phyloP scores from a whole-genome alignment of 2,797 vertebrate species.

The Clarias fuscus region DNA sequence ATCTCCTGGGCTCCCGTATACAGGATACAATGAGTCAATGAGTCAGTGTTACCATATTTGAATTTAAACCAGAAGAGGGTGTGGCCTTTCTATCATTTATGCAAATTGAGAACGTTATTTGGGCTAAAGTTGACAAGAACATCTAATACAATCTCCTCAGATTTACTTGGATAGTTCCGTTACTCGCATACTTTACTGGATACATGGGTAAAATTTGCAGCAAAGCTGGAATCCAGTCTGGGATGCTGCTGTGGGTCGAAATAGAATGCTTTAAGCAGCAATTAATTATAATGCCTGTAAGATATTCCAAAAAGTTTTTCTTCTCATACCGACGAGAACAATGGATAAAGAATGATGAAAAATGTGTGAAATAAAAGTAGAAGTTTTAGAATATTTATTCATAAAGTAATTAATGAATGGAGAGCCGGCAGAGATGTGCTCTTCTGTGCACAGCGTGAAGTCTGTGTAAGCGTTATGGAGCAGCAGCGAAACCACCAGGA shows the following conservation, averaged over 20 bases:
- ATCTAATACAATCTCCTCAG: not conserved
- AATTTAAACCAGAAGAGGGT: not conserved
- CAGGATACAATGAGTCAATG: no score
- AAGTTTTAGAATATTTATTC: not conserved
- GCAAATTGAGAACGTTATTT: not conserved
- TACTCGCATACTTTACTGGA: no score
- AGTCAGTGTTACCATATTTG: not conserved
- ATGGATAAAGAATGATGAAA: not conserved
- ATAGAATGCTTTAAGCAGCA: not conserved
- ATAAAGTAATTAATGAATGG: not conserved
- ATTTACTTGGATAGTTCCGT: not conserved
- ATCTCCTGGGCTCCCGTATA: no score
- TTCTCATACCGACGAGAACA: not conserved
- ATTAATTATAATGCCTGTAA: not conserved
- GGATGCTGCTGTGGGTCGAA: not conserved
- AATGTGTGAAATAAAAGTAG: not conserved
- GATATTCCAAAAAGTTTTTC: not conserved
- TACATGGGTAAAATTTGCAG: no score
- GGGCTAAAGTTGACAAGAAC: not conserved
- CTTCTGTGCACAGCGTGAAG: not conserved
- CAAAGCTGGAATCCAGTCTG: not conserved
- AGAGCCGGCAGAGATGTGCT: not conserved
- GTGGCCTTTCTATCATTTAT: not conserved
- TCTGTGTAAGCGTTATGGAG: not conserved
- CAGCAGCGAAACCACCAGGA: not conserved